Evolutionary conservation across 1,140 invertebrate species (phyloP).

Genomic region (Trichoplusia ni): DNA sequence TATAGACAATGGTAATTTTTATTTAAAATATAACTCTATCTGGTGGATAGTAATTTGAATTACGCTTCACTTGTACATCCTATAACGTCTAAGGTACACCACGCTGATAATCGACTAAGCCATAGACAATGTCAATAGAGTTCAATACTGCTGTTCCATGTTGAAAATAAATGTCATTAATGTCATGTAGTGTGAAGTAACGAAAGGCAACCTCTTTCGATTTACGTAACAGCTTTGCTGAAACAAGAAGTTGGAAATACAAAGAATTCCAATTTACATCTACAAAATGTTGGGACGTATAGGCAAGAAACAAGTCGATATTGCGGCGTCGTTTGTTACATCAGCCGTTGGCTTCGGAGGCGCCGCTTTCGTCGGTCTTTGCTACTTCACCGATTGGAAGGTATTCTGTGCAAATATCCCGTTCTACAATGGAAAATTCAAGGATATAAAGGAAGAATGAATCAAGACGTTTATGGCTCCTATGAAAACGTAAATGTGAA

Average conservation of each 20-base stretch:
- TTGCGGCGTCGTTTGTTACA: constrained; percentile 63
- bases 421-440: constrained; percentile 88
- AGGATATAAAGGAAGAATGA: constrained; percentile 67
- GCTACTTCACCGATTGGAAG: constrained; percentile 92
- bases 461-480: neutral
- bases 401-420: constrained; percentile 86
- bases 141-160: too few relatives aligned
- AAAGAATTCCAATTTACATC: neutral
- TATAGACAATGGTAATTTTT: too few relatives aligned
- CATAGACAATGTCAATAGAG: too few relatives aligned
- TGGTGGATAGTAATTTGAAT: too few relatives aligned
- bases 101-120: too few relatives aligned
- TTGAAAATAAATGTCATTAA: too few relatives aligned
- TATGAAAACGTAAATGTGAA: neutral
- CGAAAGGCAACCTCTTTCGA: neutral
- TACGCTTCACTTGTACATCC: too few relatives aligned
- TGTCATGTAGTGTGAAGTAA: too few relatives aligned
- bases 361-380: constrained; percentile 78
- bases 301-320: constrained; percentile 65
- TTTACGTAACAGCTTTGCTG: constrained; percentile 37
- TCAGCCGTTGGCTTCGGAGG: constrained; percentile 84
- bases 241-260: neutral
- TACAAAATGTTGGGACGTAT: constrained; percentile 62
- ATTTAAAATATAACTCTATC: too few relatives aligned
- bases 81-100: too few relatives aligned